These are phyloP conservation scores for Mastacembelus armatus DNA, from an alignment of 2,797 vertebrate species.

Conservation along the genomic window DNA sequence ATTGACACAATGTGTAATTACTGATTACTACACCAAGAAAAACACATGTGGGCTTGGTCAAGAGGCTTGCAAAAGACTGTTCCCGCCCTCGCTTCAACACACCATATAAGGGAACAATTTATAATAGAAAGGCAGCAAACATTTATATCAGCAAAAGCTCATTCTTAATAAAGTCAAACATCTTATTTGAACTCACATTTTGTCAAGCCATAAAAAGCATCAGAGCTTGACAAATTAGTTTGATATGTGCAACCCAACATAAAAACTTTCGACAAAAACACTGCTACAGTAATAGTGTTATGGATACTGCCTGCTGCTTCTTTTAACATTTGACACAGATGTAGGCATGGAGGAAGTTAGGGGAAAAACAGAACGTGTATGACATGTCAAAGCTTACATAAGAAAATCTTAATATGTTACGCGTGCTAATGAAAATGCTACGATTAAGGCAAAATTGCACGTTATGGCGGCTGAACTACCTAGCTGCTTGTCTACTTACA, in stretches of 20 bases:
- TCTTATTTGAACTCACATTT: background rate
- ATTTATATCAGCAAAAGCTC: constrained; percentile 37
- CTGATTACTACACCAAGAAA: constrained; percentile 70
- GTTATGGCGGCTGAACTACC: constrained; percentile 1
- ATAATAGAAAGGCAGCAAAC: constrained; percentile 68
- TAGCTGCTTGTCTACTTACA: background rate
- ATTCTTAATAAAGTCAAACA: constrained; percentile 5
- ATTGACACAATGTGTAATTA: constrained; percentile 45
- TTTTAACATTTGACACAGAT: background rate
- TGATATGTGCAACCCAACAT: background rate
- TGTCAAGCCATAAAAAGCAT: constrained; percentile 6
- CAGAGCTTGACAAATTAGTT: constrained; percentile 10
- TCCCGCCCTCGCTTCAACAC: constrained; percentile 78
- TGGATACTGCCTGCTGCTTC: background rate
- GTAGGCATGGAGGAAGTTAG: background rate
- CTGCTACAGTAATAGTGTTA: background rate
- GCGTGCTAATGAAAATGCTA: constrained; percentile 12
- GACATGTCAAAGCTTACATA: constrained; percentile 19
- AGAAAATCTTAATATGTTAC: constrained; percentile 30
- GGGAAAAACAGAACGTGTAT: constrained; percentile 23
- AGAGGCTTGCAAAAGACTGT: constrained; percentile 80
- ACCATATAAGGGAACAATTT: constrained; percentile 86
- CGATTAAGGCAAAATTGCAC: background rate
- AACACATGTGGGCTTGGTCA: constrained; percentile 83
- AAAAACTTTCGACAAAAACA: background rate